phyloP scores from a whole-genome alignment of 2,888 invertebrate genomes.

The Drosophila multiciliata region DNA sequence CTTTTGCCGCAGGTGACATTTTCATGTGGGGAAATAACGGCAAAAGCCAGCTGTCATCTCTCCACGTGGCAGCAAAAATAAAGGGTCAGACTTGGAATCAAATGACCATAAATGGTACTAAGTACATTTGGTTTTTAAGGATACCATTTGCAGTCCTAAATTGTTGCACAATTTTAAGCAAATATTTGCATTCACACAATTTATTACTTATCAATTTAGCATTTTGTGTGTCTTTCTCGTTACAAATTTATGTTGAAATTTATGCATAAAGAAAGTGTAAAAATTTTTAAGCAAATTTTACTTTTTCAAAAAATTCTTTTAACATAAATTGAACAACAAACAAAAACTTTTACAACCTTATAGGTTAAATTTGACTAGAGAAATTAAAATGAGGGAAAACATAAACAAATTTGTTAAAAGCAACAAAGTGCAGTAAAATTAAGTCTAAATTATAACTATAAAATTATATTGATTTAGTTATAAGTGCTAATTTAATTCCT shows the following conservation, averaged over 20 bases:
- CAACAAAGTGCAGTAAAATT: background rate
- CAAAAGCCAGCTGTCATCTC: background rate
- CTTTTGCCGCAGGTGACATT: constrained; percentile 57
- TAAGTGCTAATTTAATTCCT: background rate
- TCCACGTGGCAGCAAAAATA: background rate
- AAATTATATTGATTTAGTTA: background rate
- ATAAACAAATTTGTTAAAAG: background rate
- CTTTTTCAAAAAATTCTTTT: background rate
- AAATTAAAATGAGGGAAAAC: background rate
- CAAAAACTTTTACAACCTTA: background rate
- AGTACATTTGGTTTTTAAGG: constrained; percentile 18
- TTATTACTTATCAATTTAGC: constrained; percentile 54
- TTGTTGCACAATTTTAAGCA: constrained; percentile 26
- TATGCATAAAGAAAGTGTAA: constrained; percentile 38
- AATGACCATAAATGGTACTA: constrained; percentile 47
- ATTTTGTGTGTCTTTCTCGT: constrained; percentile 25
- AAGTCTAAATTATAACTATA: background rate
- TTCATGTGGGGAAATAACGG: constrained; percentile 37
- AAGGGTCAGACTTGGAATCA: constrained; percentile 22
- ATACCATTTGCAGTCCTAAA: constrained; percentile 24
- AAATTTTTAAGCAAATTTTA: constrained; percentile 11
- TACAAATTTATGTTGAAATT: constrained; percentile 44
- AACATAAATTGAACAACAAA: background rate
- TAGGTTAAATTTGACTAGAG: background rate
- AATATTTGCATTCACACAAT: constrained; percentile 52